Percentiles rank a stretch among this genome's conserved stretches.
Evolutionary conservation across 2,113 vertebrate genomes (phyloP).

Genomic region (Coracopsis vasa): DNA sequence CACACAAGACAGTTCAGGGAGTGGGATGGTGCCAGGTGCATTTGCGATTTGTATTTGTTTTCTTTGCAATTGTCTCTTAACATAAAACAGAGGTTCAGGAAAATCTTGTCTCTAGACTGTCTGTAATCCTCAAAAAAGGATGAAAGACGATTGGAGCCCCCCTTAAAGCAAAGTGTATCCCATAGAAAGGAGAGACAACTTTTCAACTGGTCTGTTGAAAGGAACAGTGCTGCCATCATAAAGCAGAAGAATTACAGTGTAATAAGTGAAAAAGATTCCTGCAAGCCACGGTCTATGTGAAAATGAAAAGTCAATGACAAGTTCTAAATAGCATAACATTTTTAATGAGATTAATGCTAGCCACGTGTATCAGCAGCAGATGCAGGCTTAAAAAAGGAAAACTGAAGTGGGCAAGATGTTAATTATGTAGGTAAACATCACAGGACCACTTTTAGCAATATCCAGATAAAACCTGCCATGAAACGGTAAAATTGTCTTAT

Average conservation of each 20-base stretch:
- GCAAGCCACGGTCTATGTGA: not conserved
- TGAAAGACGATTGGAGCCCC: not conserved
- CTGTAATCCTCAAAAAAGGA: not conserved
- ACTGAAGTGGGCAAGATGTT: not conserved
- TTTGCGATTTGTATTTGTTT: not conserved
- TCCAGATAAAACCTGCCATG: not conserved
- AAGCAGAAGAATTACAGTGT: not conserved
- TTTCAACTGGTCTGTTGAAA: not conserved
- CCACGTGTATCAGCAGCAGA: not conserved
- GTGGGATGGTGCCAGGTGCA: too few relatives aligned
- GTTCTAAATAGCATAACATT: slow-evolving; percentile 13
- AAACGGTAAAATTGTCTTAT: not conserved
- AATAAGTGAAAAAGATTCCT: not conserved
- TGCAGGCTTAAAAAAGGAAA: not conserved
- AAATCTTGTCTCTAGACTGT: not conserved
- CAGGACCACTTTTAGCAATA: not conserved
- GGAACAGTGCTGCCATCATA: not conserved
- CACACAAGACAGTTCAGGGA: not conserved
- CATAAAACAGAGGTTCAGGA: not conserved
- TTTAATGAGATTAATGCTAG: slow-evolving; percentile 28
- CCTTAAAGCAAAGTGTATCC: not conserved
- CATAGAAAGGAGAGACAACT: not conserved
- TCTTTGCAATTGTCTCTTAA: not conserved
- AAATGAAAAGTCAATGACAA: slow-evolving; percentile 9
- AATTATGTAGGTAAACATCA: not conserved